Evolutionary conservation across 2,113 vertebrate genomes (phyloP).

Genomic region (Phrynocephalus versicolor): DNA sequence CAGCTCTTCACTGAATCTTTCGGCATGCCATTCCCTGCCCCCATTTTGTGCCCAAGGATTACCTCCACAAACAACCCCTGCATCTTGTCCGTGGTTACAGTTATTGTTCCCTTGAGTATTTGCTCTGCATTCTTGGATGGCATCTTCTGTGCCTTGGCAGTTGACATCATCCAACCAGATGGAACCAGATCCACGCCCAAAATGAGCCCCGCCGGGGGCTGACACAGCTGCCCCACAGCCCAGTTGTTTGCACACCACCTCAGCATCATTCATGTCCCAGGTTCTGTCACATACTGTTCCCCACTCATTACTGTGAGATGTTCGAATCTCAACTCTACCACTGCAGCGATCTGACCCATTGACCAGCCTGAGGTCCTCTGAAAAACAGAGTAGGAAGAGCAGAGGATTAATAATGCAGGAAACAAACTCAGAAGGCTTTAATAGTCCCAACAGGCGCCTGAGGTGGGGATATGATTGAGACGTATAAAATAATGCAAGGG

Average conservation of each 20-base stretch:
- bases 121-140: conserved; percentile 47
- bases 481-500: too few relatives aligned
- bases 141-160: conserved; percentile 7
- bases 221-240: conserved; percentile 35
- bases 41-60: not conserved
- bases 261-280: conserved; percentile 45
- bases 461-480: too few relatives aligned
- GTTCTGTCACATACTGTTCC: conserved; percentile 13
- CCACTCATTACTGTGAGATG: not conserved
- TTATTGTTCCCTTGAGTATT: conserved; percentile 13
- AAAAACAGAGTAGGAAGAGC: not conserved
- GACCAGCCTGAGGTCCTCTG: conserved; percentile 28
- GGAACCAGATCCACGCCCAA: rapidly evolving
- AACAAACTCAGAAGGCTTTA: not conserved
- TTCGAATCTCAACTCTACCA: conserved; percentile 39
- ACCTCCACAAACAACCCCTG: conserved; percentile 50
- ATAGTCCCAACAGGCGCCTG: too few relatives aligned
- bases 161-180: conserved; percentile 34
- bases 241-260: conserved; percentile 47
- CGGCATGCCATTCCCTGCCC: not conserved
- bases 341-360: not conserved
- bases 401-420: not conserved
- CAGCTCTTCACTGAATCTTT: rapidly evolving
- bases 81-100: conserved; percentile 35
- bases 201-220: rapidly evolving